These are phyloP conservation scores for Kryptolebias ocellatus DNA, from an alignment of 2,797 vertebrate species.

Conservation along the genomic window DNA sequence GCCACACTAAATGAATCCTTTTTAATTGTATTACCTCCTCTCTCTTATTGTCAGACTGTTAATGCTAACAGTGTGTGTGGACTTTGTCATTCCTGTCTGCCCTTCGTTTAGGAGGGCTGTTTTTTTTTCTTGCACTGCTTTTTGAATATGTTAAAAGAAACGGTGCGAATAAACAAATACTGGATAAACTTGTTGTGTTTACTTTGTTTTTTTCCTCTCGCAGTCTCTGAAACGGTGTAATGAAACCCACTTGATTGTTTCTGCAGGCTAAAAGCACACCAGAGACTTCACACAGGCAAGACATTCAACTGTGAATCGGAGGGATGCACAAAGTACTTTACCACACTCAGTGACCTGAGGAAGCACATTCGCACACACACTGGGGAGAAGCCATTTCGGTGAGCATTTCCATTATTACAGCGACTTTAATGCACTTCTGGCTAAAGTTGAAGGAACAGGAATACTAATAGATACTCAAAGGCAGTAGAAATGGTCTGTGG, in stretches of 20 bases:
- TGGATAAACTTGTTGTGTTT: not conserved
- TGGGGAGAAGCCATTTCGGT: constrained; percentile 99
- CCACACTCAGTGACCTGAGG: constrained; percentile 98
- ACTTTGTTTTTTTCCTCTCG: constrained; percentile 4
- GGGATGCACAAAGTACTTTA: constrained; percentile 99
- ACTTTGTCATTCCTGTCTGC: not conserved
- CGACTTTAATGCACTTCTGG: constrained; percentile 14
- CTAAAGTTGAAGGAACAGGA: constrained; percentile 5
- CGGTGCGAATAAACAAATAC: not conserved
- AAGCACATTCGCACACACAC: constrained; percentile 99
- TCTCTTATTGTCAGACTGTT: not conserved
- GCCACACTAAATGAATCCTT: constrained; percentile 22
- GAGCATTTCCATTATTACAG: constrained; percentile 54
- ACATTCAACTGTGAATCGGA: constrained; percentile 99
- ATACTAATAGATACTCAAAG: constrained; percentile 1
- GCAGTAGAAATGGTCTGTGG: not conserved
- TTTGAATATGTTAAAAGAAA: not conserved
- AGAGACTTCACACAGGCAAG: constrained; percentile 99
- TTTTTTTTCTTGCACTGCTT: not conserved
- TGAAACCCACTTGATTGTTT: constrained; percentile 41
- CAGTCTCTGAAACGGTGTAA: constrained; percentile 32
- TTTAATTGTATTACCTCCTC: constrained; percentile 18
- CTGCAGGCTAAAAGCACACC: constrained; percentile 96
- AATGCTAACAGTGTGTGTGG: not conserved
- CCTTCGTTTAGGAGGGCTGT: not conserved